phyloP scores from a whole-genome alignment of 2,113 vertebrate species.

The Chaenogobius annularis region DNA sequence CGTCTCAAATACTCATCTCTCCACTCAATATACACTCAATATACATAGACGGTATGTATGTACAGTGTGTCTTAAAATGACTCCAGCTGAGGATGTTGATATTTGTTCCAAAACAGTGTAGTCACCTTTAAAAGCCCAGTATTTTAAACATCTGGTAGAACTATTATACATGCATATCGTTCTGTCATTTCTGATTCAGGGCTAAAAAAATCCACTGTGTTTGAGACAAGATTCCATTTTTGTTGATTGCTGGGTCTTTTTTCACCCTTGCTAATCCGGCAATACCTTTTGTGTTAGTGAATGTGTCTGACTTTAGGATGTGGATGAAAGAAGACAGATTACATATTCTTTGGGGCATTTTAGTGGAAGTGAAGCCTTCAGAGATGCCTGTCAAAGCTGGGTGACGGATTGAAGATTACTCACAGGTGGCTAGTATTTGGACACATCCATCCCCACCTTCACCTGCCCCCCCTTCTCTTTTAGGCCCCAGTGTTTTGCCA shows the following conservation, averaged over 20 bases:
- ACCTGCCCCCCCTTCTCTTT: slow-evolving; percentile 27
- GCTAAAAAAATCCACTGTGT: not conserved
- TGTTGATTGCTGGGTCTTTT: not conserved
- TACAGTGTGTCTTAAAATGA: slow-evolving; percentile 29
- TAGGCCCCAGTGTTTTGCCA: slow-evolving; percentile 54
- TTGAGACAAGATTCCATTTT: not conserved
- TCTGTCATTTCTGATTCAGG: not conserved
- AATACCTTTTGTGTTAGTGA: slow-evolving; percentile 4
- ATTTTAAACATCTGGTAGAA: slow-evolving; percentile 27
- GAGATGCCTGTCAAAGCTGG: slow-evolving; percentile 49
- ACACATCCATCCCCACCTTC: slow-evolving; percentile 24
- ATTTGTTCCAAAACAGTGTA: slow-evolving; percentile 41
- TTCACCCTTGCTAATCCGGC: not conserved
- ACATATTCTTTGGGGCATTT: slow-evolving; percentile 73
- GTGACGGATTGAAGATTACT: slow-evolving; percentile 53
- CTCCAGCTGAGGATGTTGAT: slow-evolving; percentile 28
- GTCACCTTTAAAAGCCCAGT: slow-evolving; percentile 8
- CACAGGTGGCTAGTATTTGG: slow-evolving; percentile 67
- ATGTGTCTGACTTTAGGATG: slow-evolving; percentile 43
- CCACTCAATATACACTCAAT: no score
- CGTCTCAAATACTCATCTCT: no score
- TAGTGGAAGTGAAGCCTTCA: slow-evolving; percentile 75
- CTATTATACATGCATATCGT: slow-evolving; percentile 15
- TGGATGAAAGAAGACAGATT: slow-evolving; percentile 77
- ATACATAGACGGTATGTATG: not conserved